Evolutionary conservation across 92 coral and sea anemone genomes (phyloP), one percentile per base, ranked within the genome.

Genomic region (Pocillopora grandis): DNA sequence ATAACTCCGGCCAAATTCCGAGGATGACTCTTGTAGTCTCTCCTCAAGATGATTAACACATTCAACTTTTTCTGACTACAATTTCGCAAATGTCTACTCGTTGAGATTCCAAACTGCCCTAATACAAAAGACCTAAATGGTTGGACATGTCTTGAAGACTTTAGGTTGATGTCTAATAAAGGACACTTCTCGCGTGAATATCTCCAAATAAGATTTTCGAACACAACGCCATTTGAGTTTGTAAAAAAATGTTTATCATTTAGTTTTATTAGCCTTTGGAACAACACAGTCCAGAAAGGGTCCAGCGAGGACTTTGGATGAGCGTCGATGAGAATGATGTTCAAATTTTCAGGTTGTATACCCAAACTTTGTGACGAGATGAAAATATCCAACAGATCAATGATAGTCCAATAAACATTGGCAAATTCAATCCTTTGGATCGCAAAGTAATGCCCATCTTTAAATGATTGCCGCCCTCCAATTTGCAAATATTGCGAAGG

Each of bases 351-450:
- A 59, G 86, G 86, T 36, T 49, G 52, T 15, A 82, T 31, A 14
- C 79, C 78, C 9, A 82, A 10, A 19, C 55, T 19, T 9, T 82
- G 78, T 2, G 86, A 21, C 7, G 86, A 71, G 71, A 82, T 82
- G 17, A 36, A 82, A 71, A 82, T 72, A 49, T 82, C 86, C 61
- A 82, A 12, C 42, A 82, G 62, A 12, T 82, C 86, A 37, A 82
- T 61, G 2, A 82, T n/a, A 21, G 86, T 82, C 86, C 86, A 82
- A 17, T 82, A 82, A 14, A 72, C 86, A 71, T 82, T 82, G 70
- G 86, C 86, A n/a, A 60, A 82, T 62, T 82, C 86, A 7, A 14
- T 1, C 56, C 86, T 82, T 82, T 82, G 78, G 48, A 72, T 72
- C 8, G 79, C 86, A 16, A 82, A 72, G 63, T 71, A 82, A 6